Base-by-base conservation (phyloP, 2,797 vertebrate genomes). In the Malacoraja senta region DNA sequence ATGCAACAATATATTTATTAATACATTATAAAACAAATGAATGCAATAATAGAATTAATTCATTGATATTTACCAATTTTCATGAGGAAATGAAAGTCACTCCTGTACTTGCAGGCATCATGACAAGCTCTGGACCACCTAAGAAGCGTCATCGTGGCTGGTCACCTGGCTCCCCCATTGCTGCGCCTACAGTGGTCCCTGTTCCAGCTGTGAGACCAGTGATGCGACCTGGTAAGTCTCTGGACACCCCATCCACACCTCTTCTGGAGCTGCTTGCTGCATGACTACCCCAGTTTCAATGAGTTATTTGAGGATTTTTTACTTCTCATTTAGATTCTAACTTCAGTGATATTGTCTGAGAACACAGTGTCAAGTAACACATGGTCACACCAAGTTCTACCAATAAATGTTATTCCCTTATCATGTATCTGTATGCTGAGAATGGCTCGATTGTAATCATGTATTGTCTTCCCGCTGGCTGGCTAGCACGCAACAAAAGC, bases 81-180 rank as follows among this genome's bases (percentile, higher is more conserved):
- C 7, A 63, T 35, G n/a, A 65, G 63, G 32, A 88, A 3, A 68
- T 68, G 35, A 88, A 68, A 68, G 13, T 68, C 15, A 17, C 19
- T 65, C 8, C 29, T 58, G 32, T 44, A 29, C 15, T 93, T 68
- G 93, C 94, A 97, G 97, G 95, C 93, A 96, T 97, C 77, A 97
- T 99, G 96, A 96, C 96, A 88, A 97, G 95, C 95, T 98, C 98
- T 3, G 99, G 98, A 19, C 99, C 99, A 76, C 99, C 98, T 53
- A 99, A 99, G 96, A 99, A 99, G 94, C 98, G 99, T 0, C 99
- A 99, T 94, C 96, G 98, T 63, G 98, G 98, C 94, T 99, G 99
- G 99, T 98, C 98, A 94, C 97, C 98, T 76, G 96, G 96, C 32
- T 95, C 98, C 0, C 94, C 98, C 92, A 95, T 98, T 68, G 96